Evolutionary conservation across 92 coral and sea anemone species (phyloP).

Genomic region (Porites lobata): DNA sequence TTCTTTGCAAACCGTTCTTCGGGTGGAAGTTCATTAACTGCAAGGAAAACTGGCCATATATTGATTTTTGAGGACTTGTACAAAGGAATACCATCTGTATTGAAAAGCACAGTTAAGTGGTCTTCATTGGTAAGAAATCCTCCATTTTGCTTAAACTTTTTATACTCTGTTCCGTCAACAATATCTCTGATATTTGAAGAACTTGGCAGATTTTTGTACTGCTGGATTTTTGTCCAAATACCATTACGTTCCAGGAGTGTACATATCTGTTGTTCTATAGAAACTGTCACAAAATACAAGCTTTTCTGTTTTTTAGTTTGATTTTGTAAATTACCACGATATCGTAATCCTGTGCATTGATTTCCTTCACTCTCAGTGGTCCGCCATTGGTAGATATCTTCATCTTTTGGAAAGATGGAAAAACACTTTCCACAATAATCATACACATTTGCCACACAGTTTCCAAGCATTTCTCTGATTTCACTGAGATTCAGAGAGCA

Average conservation of each 20-base stretch:
- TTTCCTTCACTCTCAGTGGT: slow-evolving; percentile 30
- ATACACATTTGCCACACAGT: slow-evolving; percentile 13
- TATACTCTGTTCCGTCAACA: slow-evolving; percentile 54
- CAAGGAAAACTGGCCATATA: slow-evolving; percentile 67
- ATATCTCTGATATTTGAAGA: slow-evolving; percentile 47
- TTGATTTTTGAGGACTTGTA: slow-evolving; percentile 67
- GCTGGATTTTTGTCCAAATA: slow-evolving; percentile 41
- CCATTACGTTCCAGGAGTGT: slow-evolving; percentile 28
- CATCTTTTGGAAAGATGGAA: slow-evolving; percentile 37
- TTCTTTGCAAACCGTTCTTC: slow-evolving; percentile 52
- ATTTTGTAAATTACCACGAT: slow-evolving; percentile 20
- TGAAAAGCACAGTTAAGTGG: slow-evolving; percentile 53
- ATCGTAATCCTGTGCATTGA: slow-evolving; percentile 44
- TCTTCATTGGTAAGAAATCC: slow-evolving; percentile 32
- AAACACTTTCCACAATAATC: slow-evolving; percentile 43
- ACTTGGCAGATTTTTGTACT: slow-evolving; percentile 35
- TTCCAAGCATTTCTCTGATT: slow-evolving; percentile 29
- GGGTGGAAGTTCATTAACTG: slow-evolving; percentile 67
- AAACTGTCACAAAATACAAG: slow-evolving; percentile 47
- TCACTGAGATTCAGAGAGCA: slow-evolving; percentile 6
- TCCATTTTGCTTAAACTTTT: slow-evolving; percentile 29
- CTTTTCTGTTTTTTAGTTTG: slow-evolving; percentile 41
- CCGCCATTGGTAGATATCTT: slow-evolving; percentile 19
- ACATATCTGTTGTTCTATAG: slow-evolving; percentile 44
- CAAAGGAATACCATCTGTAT: slow-evolving; percentile 77